Percentiles rank a stretch among this genome's conserved stretches.
These are phyloP conservation scores for Cydia strobilella DNA, from an alignment of 1,140 invertebrate species.

Conservation along the genomic window DNA sequence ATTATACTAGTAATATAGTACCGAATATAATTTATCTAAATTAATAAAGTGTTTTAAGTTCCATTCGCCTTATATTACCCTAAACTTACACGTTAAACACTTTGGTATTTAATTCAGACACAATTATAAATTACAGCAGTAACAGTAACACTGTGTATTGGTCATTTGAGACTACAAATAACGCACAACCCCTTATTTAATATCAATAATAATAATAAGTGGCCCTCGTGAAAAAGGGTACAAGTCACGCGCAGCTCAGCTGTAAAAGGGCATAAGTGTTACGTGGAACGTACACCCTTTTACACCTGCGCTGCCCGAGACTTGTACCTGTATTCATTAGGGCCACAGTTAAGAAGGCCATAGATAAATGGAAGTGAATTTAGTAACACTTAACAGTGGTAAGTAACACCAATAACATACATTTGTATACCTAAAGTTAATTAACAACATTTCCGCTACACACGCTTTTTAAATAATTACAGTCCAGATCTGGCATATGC, in stretches of 20 bases:
- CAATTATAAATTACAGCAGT: neutral
- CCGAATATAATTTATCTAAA: neutral
- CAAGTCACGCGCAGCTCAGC: too few species aligned
- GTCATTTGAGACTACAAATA: slow-evolving; percentile 22
- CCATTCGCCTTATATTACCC: neutral
- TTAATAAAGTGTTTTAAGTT: neutral
- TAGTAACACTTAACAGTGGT: slow-evolving; percentile 22
- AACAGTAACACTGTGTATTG: neutral
- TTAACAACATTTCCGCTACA: neutral
- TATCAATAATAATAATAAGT: slow-evolving; percentile 17
- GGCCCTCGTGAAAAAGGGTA: too few species aligned
- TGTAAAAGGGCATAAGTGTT: too few species aligned
- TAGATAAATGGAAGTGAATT: slow-evolving; percentile 27
- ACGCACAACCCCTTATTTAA: slow-evolving; percentile 25
- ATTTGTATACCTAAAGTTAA: slow-evolving; percentile 10
- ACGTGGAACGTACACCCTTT: too few species aligned
- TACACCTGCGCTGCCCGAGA: too few species aligned
- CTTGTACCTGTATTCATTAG: too few species aligned
- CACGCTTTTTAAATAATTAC: slow-evolving; percentile 1
- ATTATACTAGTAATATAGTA: neutral
- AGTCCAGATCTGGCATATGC: too few species aligned
- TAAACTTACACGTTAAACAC: slow-evolving; percentile 2
- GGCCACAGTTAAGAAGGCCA: slow-evolving; percentile 22
- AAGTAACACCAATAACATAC: slow-evolving; percentile 16
- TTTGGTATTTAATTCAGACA: slow-evolving; percentile 6